Conservation (phyloP, 1,140 invertebrate species). For the Mercenaria mercenaria region DNA sequence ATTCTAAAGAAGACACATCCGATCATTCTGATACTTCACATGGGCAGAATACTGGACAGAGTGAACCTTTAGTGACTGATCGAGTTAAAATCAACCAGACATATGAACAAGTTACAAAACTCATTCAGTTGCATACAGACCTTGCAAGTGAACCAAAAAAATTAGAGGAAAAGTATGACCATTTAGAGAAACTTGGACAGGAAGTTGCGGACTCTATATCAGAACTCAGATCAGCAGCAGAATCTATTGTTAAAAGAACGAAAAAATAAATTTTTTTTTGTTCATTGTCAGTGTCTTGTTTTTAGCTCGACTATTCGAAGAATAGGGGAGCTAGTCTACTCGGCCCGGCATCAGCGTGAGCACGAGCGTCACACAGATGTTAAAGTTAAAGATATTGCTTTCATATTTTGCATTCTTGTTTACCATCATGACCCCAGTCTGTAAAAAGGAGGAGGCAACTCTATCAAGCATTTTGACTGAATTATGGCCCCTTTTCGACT, state of each 20-base stretch:
- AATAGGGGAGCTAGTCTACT: too few relatives aligned
- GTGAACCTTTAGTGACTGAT: neutral
- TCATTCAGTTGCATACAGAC: constrained; percentile 26
- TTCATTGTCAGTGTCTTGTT: too few relatives aligned
- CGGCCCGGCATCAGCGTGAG: too few relatives aligned
- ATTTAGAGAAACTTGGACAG: constrained; percentile 52
- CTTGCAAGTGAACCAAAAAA: constrained; percentile 13
- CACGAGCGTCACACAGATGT: too few relatives aligned
- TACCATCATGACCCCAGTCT: too few relatives aligned
- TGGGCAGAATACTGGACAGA: neutral
- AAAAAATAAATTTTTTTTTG: constrained; percentile 15
- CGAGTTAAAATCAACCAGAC: constrained; percentile 27
- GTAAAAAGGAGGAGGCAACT: too few relatives aligned
- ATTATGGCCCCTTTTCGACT: too few relatives aligned
- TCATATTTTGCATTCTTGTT: too few relatives aligned
- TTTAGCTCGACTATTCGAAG: too few relatives aligned
- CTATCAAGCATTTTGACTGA: too few relatives aligned
- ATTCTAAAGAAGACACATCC: neutral
- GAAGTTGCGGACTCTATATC: constrained; percentile 40
- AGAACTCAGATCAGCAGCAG: constrained; percentile 49
- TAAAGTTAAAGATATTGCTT: too few relatives aligned
- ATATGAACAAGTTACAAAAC: constrained; percentile 31
- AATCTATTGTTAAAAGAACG: constrained; percentile 28
- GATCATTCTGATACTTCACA: neutral
- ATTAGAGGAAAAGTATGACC: constrained; percentile 35